phyloP scores from a whole-genome alignment of 2,888 invertebrate genomes.

The Troides oblongomaculatus region DNA sequence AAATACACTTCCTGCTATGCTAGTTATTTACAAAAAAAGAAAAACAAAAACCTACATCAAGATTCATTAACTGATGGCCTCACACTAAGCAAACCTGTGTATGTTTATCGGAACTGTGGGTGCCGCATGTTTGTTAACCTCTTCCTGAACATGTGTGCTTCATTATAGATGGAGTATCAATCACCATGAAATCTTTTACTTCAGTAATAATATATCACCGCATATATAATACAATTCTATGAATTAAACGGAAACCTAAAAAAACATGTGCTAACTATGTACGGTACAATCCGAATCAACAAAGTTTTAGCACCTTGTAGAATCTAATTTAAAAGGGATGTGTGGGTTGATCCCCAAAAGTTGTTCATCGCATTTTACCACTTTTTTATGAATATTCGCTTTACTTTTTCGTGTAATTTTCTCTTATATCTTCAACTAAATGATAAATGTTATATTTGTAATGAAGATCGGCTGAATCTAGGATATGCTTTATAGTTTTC shows the following conservation, averaged over 20 bases:
- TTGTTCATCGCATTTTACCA: constrained; percentile 6
- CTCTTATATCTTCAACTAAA: not conserved
- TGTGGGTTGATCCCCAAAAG: constrained; percentile 13
- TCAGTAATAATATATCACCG: not conserved
- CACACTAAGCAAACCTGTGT: no score
- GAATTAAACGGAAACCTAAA: not conserved
- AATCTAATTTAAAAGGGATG: constrained; percentile 22
- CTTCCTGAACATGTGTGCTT: no score
- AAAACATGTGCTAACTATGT: not conserved
- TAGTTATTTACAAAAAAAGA: no score
- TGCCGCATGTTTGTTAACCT: no score
- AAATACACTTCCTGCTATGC: no score
- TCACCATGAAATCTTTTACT: no score
- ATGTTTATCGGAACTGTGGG: no score
- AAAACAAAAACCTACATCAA: no score
- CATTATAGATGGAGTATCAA: no score
- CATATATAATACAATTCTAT: not conserved
- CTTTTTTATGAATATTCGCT: constrained; percentile 2
- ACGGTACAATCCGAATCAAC: constrained; percentile 5
- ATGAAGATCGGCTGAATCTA: no score
- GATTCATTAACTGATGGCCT: no score
- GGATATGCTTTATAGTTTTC: no score
- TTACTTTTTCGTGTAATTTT: constrained; percentile 3
- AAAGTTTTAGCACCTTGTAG: constrained; percentile 12
- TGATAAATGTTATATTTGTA: not conserved